A percentile compares a stretch with the other conserved stretches of the same genome.
These are phyloP conservation scores for Aplocera efformata DNA, from an alignment of 2,888 invertebrate species.

Conservation along the genomic window DNA sequence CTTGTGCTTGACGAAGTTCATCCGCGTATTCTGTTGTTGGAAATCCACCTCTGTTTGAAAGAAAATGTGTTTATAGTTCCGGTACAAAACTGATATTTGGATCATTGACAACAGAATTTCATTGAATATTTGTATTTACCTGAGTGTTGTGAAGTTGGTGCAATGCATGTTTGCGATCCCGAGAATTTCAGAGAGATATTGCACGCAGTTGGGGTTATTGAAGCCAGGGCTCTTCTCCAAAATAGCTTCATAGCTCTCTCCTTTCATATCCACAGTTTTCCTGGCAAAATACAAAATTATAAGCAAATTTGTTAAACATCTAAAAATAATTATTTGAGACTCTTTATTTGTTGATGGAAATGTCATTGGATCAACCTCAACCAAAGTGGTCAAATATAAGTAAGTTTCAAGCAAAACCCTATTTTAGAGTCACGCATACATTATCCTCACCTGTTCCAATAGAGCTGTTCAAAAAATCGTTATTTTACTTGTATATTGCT, in stretches of 20 bases:
- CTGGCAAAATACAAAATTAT: conserved; percentile 64
- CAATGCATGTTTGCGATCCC: conserved; percentile 85
- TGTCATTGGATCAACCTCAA: conserved; percentile 27
- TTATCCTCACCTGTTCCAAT: conserved; percentile 78
- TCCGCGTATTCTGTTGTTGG: conserved; percentile 90
- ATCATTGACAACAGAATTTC: no score
- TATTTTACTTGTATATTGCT: conserved; percentile 73
- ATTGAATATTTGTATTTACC: conserved; percentile 63
- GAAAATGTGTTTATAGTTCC: conserved; percentile 1
- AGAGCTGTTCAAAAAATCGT: conserved; percentile 78
- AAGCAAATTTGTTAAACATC: conserved; percentile 33
- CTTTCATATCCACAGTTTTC: conserved; percentile 89
- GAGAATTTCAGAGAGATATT: conserved; percentile 88
- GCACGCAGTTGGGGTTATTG: conserved; percentile 93
- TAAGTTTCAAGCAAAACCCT: conserved; percentile 43
- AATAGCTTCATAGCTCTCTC: conserved; percentile 89
- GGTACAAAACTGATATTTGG: no score
- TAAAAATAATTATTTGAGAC: conserved; percentile 37
- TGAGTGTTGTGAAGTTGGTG: conserved; percentile 85
- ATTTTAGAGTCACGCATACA: conserved; percentile 61
- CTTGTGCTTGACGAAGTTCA: conserved; percentile 93
- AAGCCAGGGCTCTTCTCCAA: conserved; percentile 91
- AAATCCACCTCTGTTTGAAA: conserved; percentile 84
- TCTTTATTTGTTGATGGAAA: conserved; percentile 48
- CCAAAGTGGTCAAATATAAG: conserved; percentile 20